Evolutionary conservation across 2,113 vertebrate genomes (phyloP).

Genomic region (Myiopsitta monachus): DNA sequence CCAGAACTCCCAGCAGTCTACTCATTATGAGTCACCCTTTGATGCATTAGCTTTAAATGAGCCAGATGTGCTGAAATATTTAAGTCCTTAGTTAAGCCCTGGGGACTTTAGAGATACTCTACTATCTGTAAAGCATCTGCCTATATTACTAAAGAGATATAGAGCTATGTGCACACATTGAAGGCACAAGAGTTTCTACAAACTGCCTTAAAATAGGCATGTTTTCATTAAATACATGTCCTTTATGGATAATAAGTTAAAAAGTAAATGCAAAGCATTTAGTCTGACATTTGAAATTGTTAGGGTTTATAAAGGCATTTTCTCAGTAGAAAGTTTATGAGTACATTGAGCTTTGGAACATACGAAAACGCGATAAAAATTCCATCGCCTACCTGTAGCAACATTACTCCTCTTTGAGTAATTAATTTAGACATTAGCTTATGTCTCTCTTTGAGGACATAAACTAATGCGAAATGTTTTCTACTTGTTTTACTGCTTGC

Average conservation of each 20-base stretch:
- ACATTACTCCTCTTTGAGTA: not conserved
- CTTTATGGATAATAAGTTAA: not conserved
- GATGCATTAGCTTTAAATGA: conserved; percentile 26
- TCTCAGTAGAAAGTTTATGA: not conserved
- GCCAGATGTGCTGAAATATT: conserved; percentile 47
- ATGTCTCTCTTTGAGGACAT: not conserved
- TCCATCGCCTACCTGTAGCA: not conserved
- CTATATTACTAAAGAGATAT: not conserved
- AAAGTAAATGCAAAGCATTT: not conserved
- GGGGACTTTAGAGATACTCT: not conserved
- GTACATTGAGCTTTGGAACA: not conserved
- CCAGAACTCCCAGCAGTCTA: not conserved
- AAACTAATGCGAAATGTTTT: not conserved
- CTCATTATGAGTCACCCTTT: conserved; percentile 48
- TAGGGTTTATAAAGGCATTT: not conserved
- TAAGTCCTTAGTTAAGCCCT: conserved; percentile 15
- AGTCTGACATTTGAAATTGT: not conserved
- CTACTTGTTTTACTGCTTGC: not conserved
- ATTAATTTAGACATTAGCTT: not conserved
- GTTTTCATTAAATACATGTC: not conserved
- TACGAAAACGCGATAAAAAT: not conserved
- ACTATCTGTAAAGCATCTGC: not conserved
- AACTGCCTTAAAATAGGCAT: not conserved
- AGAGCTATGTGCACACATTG: not conserved
- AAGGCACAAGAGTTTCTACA: not conserved